These are phyloP conservation scores for Cassiopea andromeda DNA, from an alignment of 30 jellyfish, hydroid and myxozoan species.

Conservation along the genomic window DNA sequence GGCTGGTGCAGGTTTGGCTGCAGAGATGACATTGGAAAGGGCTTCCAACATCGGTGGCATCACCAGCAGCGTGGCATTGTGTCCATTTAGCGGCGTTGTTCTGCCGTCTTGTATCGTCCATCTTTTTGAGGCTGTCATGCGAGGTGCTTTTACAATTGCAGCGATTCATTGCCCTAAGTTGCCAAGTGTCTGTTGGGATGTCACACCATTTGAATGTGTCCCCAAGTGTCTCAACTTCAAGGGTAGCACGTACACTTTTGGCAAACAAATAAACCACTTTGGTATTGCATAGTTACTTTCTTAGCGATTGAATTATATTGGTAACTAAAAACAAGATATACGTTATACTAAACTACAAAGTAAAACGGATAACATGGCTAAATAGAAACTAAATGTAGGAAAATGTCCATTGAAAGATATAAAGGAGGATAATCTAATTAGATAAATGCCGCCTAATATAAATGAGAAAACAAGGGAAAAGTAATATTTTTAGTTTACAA, in stretches of 20 bases:
- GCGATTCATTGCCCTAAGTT: too few species aligned
- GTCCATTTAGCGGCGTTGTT: too few species aligned
- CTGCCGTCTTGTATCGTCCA: too few species aligned
- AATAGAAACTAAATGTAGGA: not conserved
- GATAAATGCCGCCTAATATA: not conserved
- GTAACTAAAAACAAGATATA: not conserved
- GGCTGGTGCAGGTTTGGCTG: too few species aligned
- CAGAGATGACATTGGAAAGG: too few species aligned
- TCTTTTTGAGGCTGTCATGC: too few species aligned
- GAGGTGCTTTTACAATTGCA: too few species aligned
- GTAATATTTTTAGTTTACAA: not conserved
- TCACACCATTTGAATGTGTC: too few species aligned
- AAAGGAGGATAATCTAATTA: not conserved
- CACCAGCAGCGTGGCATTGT: too few species aligned
- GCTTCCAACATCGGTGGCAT: too few species aligned
- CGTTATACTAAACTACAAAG: not conserved
- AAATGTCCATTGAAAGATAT: not conserved
- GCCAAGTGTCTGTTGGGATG: too few species aligned
- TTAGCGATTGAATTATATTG: not conserved
- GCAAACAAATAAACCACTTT: not conserved
- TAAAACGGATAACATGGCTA: not conserved
- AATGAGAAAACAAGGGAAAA: not conserved
- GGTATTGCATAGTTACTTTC: not conserved
- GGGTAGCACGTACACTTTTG: not conserved
- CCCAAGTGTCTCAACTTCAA: not conserved